Base-by-base conservation (phyloP, 2,797 vertebrate species). In the Menidia menidia region DNA sequence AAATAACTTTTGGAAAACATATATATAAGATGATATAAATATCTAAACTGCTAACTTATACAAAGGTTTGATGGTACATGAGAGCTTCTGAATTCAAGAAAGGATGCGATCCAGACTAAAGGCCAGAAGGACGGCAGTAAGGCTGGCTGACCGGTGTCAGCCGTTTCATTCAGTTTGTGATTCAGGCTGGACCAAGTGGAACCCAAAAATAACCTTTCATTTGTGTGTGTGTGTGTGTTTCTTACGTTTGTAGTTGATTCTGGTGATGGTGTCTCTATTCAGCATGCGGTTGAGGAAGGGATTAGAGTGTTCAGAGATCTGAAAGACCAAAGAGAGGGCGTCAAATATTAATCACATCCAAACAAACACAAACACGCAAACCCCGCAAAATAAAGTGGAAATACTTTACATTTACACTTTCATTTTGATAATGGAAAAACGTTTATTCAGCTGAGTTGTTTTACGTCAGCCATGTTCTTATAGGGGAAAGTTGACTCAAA, bases 211-310 rank as follows among this genome's bases (percentile, higher is more conserved):
- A 39, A 6, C 10, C 1, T 33, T 52, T 35, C 59, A 33, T 19
- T 19, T 62, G 61, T 35, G 41, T 13, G 19, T 35, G 32, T 19
- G 55, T 42, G 70, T 50, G 57, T 7, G 60, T 9, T n/a, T 45
- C 96, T 97, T 96, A 98, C 97, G 96, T 94, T 98, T 98, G 90
- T 98, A 98, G 2, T 96, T 99, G 95, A 99, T 99, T 96, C 97
- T 96, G 4, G 96, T 99, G 89, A 99, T 97, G 86, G 96, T 98
- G 92, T 98, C 97, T 95, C 97, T 96, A 92, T 96, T 98, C 82
- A 99, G 95, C 96, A 99, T 97, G 80, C 97, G 96, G 92, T 98
- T 97, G 89, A 99, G 95, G 93, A 99, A 98, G 68, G 92, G 83
- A 84, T 99, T 99, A 87, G 97, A 96, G 88, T 96, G 96, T 88